Evolutionary conservation across 1,140 invertebrate genomes (phyloP).

Genomic region (Diploscapter pachys): DNA sequence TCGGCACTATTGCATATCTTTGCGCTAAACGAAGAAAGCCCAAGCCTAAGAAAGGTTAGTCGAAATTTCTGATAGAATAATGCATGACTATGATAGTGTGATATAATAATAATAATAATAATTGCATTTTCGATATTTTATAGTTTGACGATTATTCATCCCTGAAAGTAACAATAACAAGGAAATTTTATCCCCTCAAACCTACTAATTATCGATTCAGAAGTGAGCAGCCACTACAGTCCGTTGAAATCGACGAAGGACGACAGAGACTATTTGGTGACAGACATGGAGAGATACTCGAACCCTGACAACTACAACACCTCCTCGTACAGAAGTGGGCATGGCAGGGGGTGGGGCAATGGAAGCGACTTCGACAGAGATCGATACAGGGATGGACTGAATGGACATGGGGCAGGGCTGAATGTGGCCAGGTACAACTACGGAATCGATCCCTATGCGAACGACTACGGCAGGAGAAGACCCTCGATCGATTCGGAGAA

Average conservation of each 20-base stretch:
- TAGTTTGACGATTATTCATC: no score
- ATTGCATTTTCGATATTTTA: not conserved
- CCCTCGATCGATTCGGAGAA: not conserved
- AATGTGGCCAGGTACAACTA: constrained; percentile 20
- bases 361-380: constrained; percentile 14
- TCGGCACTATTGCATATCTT: constrained; percentile 40
- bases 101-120: not conserved
- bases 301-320: no score
- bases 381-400: constrained; percentile 4
- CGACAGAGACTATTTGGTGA: not conserved
- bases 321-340: not conserved
- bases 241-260: no score
- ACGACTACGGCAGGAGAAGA: constrained; percentile 16
- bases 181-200: no score
- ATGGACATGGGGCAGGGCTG: constrained; percentile 11
- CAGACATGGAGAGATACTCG: not conserved
- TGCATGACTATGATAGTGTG: constrained; percentile 6
- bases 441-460: constrained; percentile 8
- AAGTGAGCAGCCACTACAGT: no score
- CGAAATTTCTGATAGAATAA: not conserved
- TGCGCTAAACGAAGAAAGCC: constrained; percentile 46
- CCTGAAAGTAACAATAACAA: no score
- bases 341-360: constrained; percentile 19
- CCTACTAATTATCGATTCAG: no score
- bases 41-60: constrained; percentile 53